Evolutionary conservation across 2,113 vertebrate genomes (phyloP).

Genomic region (Saccopteryx leptura): DNA sequence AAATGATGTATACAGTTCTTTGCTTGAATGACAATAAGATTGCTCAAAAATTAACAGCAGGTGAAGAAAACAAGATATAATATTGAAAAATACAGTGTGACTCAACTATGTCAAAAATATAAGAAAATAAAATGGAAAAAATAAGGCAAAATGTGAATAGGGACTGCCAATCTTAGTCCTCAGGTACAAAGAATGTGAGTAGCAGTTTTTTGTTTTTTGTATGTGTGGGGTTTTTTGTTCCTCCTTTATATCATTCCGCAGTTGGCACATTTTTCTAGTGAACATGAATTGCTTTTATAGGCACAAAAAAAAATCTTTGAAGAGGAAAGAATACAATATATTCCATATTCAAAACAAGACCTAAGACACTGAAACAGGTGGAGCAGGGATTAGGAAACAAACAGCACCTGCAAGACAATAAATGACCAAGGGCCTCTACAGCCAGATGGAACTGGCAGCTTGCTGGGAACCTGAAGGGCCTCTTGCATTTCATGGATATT

Average conservation of each 20-base stretch:
- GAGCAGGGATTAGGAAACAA: slow-evolving; percentile 1
- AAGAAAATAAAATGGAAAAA: slow-evolving; percentile 48
- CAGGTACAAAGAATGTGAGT: background rate
- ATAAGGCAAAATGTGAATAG: background rate
- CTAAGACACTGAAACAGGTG: slow-evolving; percentile 41
- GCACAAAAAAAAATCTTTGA: slow-evolving; percentile 27
- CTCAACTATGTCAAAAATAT: slow-evolving; percentile 40
- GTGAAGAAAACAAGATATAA: slow-evolving; percentile 23
- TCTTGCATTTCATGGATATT: background rate
- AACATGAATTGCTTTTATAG: slow-evolving; percentile 37
- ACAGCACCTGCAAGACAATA: slow-evolving; percentile 42
- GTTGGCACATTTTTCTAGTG: slow-evolving; percentile 29
- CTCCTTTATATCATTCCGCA: slow-evolving; percentile 13
- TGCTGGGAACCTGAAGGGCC: slow-evolving; percentile 39
- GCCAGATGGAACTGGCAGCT: background rate
- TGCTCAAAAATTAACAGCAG: background rate
- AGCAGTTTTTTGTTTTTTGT: background rate
- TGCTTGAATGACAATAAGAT: slow-evolving; percentile 49
- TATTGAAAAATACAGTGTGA: slow-evolving; percentile 4
- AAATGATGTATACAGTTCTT: background rate
- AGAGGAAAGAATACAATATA: slow-evolving; percentile 56
- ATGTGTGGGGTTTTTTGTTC: background rate
- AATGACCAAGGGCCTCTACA: background rate
- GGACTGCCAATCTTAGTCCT: background rate
- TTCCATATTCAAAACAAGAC: slow-evolving; percentile 18